Evolutionary conservation across 2,797 vertebrate species (phyloP).

Genomic region (Anguilla obscura): DNA sequence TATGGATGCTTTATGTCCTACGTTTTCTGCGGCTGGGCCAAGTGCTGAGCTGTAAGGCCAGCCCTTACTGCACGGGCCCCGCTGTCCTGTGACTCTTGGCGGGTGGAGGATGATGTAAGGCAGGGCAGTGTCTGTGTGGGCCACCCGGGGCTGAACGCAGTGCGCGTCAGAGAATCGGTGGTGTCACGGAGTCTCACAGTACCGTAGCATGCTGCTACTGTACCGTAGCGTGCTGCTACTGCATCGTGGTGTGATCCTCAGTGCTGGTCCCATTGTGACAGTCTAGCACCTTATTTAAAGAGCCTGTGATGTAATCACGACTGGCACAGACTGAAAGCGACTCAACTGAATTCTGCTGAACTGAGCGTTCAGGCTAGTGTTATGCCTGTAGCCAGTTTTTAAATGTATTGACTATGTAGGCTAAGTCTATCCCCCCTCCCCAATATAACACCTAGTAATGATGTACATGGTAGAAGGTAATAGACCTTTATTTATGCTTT

Average conservation of each 20-base stretch:
- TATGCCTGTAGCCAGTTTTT: neutral
- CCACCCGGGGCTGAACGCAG: slow-evolving; percentile 46
- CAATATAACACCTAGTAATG: neutral
- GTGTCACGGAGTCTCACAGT: slow-evolving; percentile 48
- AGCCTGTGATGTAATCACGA: neutral
- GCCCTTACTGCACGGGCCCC: slow-evolving; percentile 25
- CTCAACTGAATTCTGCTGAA: neutral
- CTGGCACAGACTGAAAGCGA: neutral
- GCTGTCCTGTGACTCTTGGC: slow-evolving; percentile 43
- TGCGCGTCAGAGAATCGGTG: slow-evolving; percentile 35
- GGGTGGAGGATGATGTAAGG: slow-evolving; percentile 54
- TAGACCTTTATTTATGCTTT: neutral
- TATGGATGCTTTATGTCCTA: neutral
- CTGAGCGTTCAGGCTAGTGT: neutral
- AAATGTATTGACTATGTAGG: neutral
- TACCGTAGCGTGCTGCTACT: slow-evolving; percentile 54
- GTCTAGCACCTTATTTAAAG: slow-evolving; percentile 31
- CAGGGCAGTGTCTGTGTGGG: slow-evolving; percentile 40
- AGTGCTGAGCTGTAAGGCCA: neutral
- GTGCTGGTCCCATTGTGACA: slow-evolving; percentile 61
- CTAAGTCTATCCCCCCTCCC: neutral
- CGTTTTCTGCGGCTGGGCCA: neutral
- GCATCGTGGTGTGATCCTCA: slow-evolving; percentile 59
- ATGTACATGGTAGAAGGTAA: neutral
- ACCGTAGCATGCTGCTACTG: slow-evolving; percentile 55